Base-by-base conservation (phyloP, 2,797 vertebrate genomes). In the Cephalopachus bancanus region DNA sequence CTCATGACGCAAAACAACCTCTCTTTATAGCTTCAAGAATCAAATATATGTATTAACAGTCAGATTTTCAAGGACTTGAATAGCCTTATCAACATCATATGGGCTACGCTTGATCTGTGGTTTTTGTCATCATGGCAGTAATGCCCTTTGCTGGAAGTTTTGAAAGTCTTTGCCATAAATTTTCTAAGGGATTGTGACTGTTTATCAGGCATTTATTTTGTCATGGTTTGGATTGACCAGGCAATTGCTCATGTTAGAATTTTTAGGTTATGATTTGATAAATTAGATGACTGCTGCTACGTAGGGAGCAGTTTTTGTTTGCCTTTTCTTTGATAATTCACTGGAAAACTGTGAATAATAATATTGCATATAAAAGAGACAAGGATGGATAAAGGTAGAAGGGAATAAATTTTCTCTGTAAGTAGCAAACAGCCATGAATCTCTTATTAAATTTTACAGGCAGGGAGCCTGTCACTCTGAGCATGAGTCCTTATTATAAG, bases 381-480 rank as follows among this genome's bases (percentile, higher is more conserved):
- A 97, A 97, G 74, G 93, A 97, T 96, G 92, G 92, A 94, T 97
- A 96, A 96, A 95, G 59, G 84, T 94, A 57, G 90, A 93, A 79
- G 24, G 81, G 88, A 98, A 93, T 95, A 96, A 59, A 94, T 96
- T 96, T 97, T 96, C 87, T 92, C 80, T 89, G 64, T 93, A 94
- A 97, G 76, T 88, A 75, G 87, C 88, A 97, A 95, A 90, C 24
- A 90, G 28, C 76, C 92, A 91, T 93, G 95, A 96, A 97, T 95
- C 74, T 97, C 67, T 96, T 93, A 97, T 93, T 98, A 97, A 96
- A 93, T 93, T 96, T 97, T 96, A 95, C 15, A 86, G 87, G 84
- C 95, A 96, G 97, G 97, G 89, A 96, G 65, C 67, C 87, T 94
- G 49, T 59, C 74, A 83, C 26, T 55, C 76, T 94, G 90, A 97